These are phyloP conservation scores for Poeciliopsis prolifica DNA, from an alignment of 2,113 vertebrate genomes.

Conservation along the genomic window DNA sequence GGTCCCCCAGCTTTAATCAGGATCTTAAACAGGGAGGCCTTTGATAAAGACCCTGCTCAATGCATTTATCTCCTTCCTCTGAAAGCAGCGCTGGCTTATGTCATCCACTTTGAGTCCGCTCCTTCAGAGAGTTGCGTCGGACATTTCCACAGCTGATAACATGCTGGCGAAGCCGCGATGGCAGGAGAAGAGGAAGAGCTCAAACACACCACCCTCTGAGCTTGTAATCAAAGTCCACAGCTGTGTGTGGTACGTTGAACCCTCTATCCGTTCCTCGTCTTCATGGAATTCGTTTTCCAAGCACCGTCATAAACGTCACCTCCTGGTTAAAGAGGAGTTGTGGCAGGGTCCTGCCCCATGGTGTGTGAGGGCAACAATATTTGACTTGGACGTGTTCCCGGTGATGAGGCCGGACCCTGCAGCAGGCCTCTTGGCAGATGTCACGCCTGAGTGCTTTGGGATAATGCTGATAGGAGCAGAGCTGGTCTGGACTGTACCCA, in stretches of 20 bases:
- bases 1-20: slow-evolving; percentile 72
- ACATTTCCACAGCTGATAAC: slow-evolving; percentile 59
- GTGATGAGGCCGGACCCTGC: slow-evolving; percentile 64
- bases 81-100: slow-evolving; percentile 69
- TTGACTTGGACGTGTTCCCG: slow-evolving; percentile 73
- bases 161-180: slow-evolving; percentile 44
- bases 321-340: slow-evolving; percentile 58
- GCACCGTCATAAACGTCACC: slow-evolving; percentile 64
- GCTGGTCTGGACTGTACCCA: slow-evolving; percentile 44
- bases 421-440: slow-evolving; percentile 71
- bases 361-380: slow-evolving; percentile 69
- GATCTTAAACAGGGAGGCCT: slow-evolving; percentile 72
- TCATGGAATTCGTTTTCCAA: slow-evolving; percentile 64
- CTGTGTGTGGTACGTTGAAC: slow-evolving; percentile 39
- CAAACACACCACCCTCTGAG: slow-evolving; percentile 17
- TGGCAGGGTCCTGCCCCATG: slow-evolving; percentile 55
- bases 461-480: slow-evolving; percentile 67
- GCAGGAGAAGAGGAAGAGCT: slow-evolving; percentile 11
- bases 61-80: slow-evolving; percentile 74
- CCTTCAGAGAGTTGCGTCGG: slow-evolving; percentile 50
- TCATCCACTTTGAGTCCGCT: slow-evolving; percentile 76
- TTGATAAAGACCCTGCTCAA: slow-evolving; percentile 71
- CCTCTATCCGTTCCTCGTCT: slow-evolving; percentile 19
- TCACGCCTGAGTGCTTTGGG: slow-evolving; percentile 64
- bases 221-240: slow-evolving; percentile 14